phyloP scores from a whole-genome alignment of 2,113 vertebrate species.

The Tretioscincus oriximinensis region DNA sequence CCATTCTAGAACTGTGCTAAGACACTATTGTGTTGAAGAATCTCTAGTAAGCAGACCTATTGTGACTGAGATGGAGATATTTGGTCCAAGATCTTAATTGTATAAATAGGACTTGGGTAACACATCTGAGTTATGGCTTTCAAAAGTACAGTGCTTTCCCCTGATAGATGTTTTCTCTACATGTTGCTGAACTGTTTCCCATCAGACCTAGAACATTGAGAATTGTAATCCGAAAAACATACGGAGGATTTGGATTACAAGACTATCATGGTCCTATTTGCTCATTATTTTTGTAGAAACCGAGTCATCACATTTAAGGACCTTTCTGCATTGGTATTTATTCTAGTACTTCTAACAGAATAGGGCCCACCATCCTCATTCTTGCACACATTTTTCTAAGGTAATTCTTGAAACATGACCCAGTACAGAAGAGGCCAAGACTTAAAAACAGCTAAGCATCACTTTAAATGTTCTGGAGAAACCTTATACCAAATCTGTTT shows the following conservation, averaged over 20 bases:
- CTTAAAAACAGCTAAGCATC: not conserved
- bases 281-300: not conserved
- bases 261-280: not conserved
- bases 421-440: no score
- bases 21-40: not conserved
- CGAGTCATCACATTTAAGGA: not conserved
- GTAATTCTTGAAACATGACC: not conserved
- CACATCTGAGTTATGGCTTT: not conserved
- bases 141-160: no score
- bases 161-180: no score
- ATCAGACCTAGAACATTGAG: no score
- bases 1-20: not conserved
- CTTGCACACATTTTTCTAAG: not conserved
- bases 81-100: not conserved
- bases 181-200: no score
- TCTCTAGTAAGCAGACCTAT: not conserved
- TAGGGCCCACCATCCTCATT: not conserved
- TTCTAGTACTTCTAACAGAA: no score
- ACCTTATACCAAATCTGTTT: conserved; percentile 38
- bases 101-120: not conserved
- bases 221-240: no score
- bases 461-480: not conserved
- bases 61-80: not conserved
- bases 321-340: no score
- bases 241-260: no score